Evolutionary conservation across 2,113 vertebrate genomes (phyloP).

Genomic region (Aleadryas rufinucha): DNA sequence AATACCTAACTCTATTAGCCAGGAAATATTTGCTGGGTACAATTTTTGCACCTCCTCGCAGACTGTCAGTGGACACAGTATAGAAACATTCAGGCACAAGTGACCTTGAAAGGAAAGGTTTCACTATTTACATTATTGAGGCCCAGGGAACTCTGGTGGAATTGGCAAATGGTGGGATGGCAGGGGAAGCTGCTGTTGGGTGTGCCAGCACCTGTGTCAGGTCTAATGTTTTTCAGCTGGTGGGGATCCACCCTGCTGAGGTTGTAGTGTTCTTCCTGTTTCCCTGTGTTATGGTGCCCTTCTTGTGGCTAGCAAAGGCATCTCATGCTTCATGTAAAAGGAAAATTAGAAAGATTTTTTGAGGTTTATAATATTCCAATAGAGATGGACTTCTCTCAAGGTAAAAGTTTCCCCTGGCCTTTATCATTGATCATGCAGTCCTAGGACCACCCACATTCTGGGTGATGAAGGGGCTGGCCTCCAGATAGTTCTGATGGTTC

Average conservation of each 20-base stretch:
- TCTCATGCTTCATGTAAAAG: neutral
- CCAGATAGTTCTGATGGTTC: neutral
- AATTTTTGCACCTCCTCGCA: neutral
- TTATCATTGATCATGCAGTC: neutral
- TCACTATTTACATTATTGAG: neutral
- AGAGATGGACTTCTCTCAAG: neutral
- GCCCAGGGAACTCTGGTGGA: neutral
- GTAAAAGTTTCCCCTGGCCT: neutral
- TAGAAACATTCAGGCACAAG: neutral
- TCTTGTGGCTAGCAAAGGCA: neutral
- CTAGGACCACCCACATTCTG: neutral
- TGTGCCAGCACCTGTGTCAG: neutral
- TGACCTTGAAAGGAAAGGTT: neutral
- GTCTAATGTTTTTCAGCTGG: neutral
- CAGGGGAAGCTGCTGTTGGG: neutral
- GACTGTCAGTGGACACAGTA: neutral
- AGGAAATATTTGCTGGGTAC: neutral
- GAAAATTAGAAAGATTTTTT: neutral
- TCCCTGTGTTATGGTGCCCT: neutral
- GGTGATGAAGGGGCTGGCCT: neutral
- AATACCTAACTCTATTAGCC: neutral
- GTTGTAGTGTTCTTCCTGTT: neutral
- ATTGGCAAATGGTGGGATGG: neutral
- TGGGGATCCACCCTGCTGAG: neutral
- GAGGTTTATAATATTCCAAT: neutral